Evolutionary conservation across 2,113 vertebrate genomes (phyloP).

Genomic region (Engystomops pustulosus): DNA sequence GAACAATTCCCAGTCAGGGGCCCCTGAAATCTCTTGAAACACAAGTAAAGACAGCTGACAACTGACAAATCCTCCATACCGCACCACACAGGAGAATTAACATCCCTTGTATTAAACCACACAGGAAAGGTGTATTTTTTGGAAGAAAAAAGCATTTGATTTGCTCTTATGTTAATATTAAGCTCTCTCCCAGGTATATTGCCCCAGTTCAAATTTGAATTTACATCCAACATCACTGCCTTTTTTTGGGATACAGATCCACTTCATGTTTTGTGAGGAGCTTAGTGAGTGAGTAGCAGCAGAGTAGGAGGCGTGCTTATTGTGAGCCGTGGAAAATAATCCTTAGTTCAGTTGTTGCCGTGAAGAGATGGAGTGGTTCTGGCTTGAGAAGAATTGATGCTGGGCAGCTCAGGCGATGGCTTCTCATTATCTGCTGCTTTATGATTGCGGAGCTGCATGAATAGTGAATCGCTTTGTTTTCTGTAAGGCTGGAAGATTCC

Average conservation of each 20-base stretch:
- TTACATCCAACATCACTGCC: neutral
- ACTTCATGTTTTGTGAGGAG: constrained; percentile 51
- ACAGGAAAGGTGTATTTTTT: neutral
- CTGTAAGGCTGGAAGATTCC: neutral
- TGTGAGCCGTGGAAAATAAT: constrained; percentile 16
- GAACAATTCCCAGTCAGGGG: no score
- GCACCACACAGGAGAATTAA: neutral
- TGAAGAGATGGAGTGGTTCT: constrained; percentile 37
- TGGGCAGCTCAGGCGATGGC: neutral
- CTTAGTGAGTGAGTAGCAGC: constrained; percentile 45
- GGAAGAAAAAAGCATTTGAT: no score
- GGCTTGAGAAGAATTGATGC: constrained; percentile 35
- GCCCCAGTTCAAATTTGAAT: neutral
- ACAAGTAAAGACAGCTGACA: no score
- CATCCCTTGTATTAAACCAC: neutral
- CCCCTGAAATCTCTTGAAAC: no score
- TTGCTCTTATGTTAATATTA: no score
- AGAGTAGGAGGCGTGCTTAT: constrained; percentile 50
- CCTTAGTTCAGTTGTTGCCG: constrained; percentile 35
- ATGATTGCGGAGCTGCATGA: constrained; percentile 8
- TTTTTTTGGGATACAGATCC: constrained; percentile 9
- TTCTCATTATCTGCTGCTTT: constrained; percentile 20
- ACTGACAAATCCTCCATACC: neutral
- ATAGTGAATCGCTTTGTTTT: constrained; percentile 5
- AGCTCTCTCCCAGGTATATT: neutral